Evolutionary conservation across 2,888 invertebrate genomes (phyloP), one percentile per base, ranked within the genome.

Genomic region (Drosophila acutilabella): DNA sequence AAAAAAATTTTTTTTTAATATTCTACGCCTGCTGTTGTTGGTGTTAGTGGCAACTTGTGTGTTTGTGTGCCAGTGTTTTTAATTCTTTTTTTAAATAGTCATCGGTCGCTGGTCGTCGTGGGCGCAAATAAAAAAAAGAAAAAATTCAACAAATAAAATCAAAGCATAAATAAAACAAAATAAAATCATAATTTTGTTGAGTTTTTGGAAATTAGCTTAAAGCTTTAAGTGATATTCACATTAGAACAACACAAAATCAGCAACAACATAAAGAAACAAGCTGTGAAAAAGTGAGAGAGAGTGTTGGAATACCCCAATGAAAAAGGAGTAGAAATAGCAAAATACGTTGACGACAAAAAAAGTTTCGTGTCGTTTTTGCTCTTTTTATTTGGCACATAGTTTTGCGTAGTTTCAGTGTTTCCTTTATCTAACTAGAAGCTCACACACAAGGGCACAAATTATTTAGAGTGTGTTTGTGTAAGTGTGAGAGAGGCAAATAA

Each of bases 51-150:
- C 53, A 59, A n/a, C 30, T n/a, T 23, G 18, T 23, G 38, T 54
- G 44, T 61, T 66, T 59, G 48, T 53, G 61, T 66, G 57, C 36
- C 44, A 47, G 41, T 65, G 52, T 41, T 61, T 66, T 54, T 60
- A 44, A 47, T 57, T 57, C 42, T 53, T 64, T 70, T 64, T 64
- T 54, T 59, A 53, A 48, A 64, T 64, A 76, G 64, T 73, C 72
- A 53, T 60, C 66, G 66, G 65, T 78, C 71, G 66, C 77, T 74
- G 70, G 70, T 64, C 71, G 71, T 74, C 64, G 77, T 77, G 67
- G 78, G 66, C 77, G 64, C 71, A 66, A 69, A 62, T 60, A 54
- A 64, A 57, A 61, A 64, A 23, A 36, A 33, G 47, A 56, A 44
- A 3, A 40, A 58, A 33, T 47, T 30, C 14, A 30, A 11, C 14